These are phyloP conservation scores for Neodiprion lecontei DNA, from an alignment of 1,140 invertebrate genomes.

Conservation along the genomic window DNA sequence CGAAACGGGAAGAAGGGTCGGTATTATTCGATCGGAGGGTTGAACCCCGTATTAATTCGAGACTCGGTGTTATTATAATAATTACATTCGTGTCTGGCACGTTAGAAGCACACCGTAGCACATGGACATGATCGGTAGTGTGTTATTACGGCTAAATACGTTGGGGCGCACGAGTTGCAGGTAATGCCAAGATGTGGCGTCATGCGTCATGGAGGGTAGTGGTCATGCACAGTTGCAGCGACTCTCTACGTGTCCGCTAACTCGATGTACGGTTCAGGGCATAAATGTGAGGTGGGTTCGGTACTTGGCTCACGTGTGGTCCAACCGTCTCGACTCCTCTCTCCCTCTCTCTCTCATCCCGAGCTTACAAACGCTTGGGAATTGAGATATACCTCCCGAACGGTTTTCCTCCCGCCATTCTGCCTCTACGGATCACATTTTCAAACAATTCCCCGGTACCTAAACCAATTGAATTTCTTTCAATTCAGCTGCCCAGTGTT, in stretches of 20 bases:
- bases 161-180: background rate
- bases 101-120: conserved; percentile 35
- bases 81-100: conserved; percentile 36
- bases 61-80: conserved; percentile 50
- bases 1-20: no score
- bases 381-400: conserved; percentile 25
- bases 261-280: background rate
- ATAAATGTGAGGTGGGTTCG: conserved; percentile 30
- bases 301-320: conserved; percentile 35
- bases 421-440: conserved; percentile 11
- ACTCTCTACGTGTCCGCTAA: background rate
- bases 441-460: background rate
- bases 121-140: conserved; percentile 6
- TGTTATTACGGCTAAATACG: conserved; percentile 36
- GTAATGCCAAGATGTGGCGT: background rate
- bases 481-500: background rate
- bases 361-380: conserved; percentile 24
- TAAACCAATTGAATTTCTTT: background rate
- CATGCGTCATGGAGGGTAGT: background rate
- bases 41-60: conserved; percentile 28
- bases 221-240: background rate
- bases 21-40: background rate
- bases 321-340: conserved; percentile 34
- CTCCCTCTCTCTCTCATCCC: conserved; percentile 26
- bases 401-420: conserved; percentile 11